Evolutionary conservation across 2,797 vertebrate species (phyloP), one percentile per base, ranked within the genome.

Genomic region (Arctocebus calabarensis): DNA sequence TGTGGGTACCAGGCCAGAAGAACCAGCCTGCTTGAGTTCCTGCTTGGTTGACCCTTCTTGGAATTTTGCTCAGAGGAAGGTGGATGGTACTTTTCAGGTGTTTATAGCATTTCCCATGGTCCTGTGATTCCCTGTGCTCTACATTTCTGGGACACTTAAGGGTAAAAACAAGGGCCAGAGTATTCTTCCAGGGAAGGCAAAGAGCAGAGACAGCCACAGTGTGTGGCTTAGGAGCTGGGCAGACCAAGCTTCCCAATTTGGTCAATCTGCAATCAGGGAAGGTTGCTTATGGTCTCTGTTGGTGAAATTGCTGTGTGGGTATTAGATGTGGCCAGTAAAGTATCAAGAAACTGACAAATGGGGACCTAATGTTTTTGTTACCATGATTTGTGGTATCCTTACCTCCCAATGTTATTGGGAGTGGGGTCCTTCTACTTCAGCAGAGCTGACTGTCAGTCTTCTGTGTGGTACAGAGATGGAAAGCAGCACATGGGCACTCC

Each of bases 271-370:
- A 52, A 52, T 52, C 48, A 81, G 74, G 52, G 43, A 59, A 75
- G 64, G 61, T 55, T 16, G 12, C 85, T 61, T n/a, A 23, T 12
- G 13, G 10, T 88, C 62, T 84, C 84, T 82, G 43, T 45, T 84
- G 40, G 45, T 62, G 45, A 84, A 73, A 48, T 48, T 90, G 52
- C 57, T 84, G 5, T 73, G 78, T 55, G 62, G 16, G 40, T 61
- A 1, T 34, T 64, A 68, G 84, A 88, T 86, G 8, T 5, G 40
- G 74, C 75, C 66, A 92, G 81, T 94, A 88, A 96, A 95, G 66
- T 45, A 25, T 66, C 1, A 2, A 81, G 79, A 94, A 37, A 91
- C n/a, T 22, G 16, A 66, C 34, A 88, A 84, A 75, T 84, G 64
- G 75, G 64, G 68, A 70, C 32, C 55, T 52, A 27, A n/a, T 84